These are phyloP conservation scores for Drosophila mayri DNA, from an alignment of 1,140 invertebrate genomes.

Conservation along the genomic window DNA sequence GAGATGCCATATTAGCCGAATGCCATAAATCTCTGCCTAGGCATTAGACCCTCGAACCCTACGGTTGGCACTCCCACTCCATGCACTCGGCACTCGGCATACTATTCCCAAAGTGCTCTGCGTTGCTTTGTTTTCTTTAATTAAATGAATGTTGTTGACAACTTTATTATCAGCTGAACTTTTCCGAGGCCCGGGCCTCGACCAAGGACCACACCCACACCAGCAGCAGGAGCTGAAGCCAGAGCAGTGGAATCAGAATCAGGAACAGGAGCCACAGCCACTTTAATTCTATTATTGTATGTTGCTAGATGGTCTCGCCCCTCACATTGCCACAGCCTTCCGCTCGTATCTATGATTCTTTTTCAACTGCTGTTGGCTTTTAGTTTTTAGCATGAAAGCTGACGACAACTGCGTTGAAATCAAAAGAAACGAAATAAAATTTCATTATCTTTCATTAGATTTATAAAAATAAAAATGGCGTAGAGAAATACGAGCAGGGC, in stretches of 20 bases:
- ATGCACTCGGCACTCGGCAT: conserved; percentile 18
- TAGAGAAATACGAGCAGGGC: conserved; percentile 29
- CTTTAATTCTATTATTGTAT: conserved; percentile 82
- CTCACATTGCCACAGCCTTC: not conserved
- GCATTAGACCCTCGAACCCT: conserved; percentile 43
- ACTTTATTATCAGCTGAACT: conserved; percentile 82
- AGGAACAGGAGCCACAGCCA: conserved; percentile 46
- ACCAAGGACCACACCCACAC: conserved; percentile 31
- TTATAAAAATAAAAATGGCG: conserved; percentile 75
- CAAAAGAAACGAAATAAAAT: conserved; percentile 83
- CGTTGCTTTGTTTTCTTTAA: conserved; percentile 81
- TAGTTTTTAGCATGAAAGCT: conserved; percentile 73
- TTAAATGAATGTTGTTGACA: conserved; percentile 83
- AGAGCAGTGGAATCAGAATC: conserved; percentile 34
- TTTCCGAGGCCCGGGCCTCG: conserved; percentile 54
- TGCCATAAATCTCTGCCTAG: conserved; percentile 69
- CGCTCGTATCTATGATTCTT: conserved; percentile 58
- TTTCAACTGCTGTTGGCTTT: conserved; percentile 75
- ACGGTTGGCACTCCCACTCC: conserved; percentile 5
- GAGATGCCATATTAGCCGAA: conserved; percentile 68
- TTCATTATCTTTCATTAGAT: conserved; percentile 83
- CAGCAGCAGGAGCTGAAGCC: conserved; percentile 8
- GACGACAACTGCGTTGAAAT: conserved; percentile 76
- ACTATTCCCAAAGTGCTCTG: conserved; percentile 74
- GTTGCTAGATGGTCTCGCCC: conserved; percentile 40